A percentile compares a stretch with the other conserved stretches of the same genome.
Conservation (phyloP, 2,113 vertebrate species). For the Psettodes erumei region DNA sequence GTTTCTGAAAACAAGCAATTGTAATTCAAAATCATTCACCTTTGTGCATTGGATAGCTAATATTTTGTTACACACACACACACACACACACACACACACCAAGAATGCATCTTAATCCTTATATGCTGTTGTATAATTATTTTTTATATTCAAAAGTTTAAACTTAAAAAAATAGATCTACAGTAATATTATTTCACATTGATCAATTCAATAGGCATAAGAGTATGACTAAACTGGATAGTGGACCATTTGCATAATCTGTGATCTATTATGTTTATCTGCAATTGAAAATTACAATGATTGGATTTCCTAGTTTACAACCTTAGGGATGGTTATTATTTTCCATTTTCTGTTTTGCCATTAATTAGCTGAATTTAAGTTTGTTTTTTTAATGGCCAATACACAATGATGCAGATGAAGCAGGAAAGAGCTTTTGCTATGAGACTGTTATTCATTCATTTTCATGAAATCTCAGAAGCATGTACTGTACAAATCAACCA, state of each 20-base stretch:
- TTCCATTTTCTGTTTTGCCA: not conserved
- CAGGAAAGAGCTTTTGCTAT: not conserved
- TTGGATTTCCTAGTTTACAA: not conserved
- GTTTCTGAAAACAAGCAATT: not conserved
- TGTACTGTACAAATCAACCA: not conserved
- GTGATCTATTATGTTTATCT: too few relatives aligned
- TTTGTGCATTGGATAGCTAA: not conserved
- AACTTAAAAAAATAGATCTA: not conserved
- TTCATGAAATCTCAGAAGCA: slow-evolving; percentile 1
- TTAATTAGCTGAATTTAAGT: not conserved
- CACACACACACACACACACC: too few relatives aligned
- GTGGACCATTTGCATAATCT: not conserved
- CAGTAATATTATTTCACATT: not conserved
- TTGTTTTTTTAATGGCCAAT: not conserved
- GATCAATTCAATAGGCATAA: not conserved
- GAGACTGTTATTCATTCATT: not conserved
- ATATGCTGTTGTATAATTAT: too few relatives aligned
- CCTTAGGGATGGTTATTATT: not conserved
- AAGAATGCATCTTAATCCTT: too few relatives aligned
- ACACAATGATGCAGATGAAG: not conserved
- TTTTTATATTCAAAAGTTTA: not conserved
- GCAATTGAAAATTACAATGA: not conserved
- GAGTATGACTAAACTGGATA: not conserved
- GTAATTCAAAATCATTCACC: not conserved
- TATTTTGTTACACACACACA: too few relatives aligned